phyloP scores from a whole-genome alignment of 2,888 invertebrate genomes.

The Leucophora obtusa region DNA sequence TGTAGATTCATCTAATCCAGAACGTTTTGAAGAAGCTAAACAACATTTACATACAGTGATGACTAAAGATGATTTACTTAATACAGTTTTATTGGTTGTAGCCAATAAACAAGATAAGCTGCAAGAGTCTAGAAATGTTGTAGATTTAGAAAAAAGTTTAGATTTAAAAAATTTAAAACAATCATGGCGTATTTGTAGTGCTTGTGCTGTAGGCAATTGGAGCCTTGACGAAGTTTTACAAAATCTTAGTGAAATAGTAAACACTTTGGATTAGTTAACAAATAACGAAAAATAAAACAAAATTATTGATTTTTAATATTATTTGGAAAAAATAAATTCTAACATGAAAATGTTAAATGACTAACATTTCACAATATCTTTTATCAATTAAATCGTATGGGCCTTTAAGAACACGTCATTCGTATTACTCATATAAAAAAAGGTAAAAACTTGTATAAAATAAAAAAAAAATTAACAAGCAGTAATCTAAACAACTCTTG shows the following conservation, averaged over 20 bases:
- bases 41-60: conserved; percentile 69
- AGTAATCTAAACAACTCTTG: background rate
- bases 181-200: background rate
- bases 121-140: conserved; percentile 6
- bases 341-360: background rate
- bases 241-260: conserved; percentile 14
- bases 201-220: conserved; percentile 4
- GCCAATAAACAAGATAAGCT: conserved; percentile 70
- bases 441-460: background rate
- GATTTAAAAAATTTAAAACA: conserved; percentile 24
- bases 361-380: background rate
- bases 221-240: conserved; percentile 9
- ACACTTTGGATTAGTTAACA: background rate
- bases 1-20: conserved; percentile 69
- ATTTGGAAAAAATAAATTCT: too few relatives aligned
- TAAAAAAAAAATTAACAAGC: background rate
- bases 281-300: too few relatives aligned
- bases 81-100: conserved; percentile 70
- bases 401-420: background rate
- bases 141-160: conserved; percentile 9
- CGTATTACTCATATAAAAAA: background rate
- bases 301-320: too few relatives aligned
- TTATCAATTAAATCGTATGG: background rate
- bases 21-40: conserved; percentile 69
- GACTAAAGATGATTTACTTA: conserved; percentile 66